Evolutionary conservation across 2,888 invertebrate species (phyloP).

Genomic region (Lasioglossum pauxillum): DNA sequence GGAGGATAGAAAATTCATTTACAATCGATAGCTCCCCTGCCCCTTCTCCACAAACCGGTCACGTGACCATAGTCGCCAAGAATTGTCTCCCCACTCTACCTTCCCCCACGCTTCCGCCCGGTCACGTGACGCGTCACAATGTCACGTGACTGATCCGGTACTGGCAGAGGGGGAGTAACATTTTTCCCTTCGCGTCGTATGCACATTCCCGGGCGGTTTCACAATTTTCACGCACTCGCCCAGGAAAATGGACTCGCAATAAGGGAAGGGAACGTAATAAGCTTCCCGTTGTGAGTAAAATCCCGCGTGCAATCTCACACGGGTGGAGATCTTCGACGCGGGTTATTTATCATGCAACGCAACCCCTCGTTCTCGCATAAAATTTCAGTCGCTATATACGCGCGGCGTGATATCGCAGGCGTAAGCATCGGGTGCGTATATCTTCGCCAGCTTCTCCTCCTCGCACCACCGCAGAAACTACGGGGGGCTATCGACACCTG

Average conservation of each 20-base stretch:
- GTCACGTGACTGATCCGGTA: too few relatives aligned
- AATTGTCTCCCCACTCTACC: too few relatives aligned
- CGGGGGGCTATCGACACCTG: background rate
- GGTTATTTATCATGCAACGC: conserved; percentile 12
- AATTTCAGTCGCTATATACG: background rate
- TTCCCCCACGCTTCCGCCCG: too few relatives aligned
- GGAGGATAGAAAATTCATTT: background rate
- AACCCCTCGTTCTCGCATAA: background rate
- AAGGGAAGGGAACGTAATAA: background rate
- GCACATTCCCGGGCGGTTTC: too few relatives aligned
- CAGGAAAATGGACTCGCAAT: background rate
- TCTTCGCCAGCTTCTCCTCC: background rate
- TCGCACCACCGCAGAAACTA: background rate
- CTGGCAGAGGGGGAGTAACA: too few relatives aligned
- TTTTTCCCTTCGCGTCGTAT: too few relatives aligned
- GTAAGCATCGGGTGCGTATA: background rate
- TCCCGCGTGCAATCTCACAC: background rate
- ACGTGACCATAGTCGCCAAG: too few relatives aligned
- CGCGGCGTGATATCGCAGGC: background rate
- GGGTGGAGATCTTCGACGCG: background rate
- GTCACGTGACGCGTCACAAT: too few relatives aligned
- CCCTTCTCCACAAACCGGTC: too few relatives aligned
- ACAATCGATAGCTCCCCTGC: background rate
- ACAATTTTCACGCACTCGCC: background rate
- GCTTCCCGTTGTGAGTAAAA: background rate